Conservation (phyloP, 2,113 vertebrate genomes). For the pig (Sus scrofa) region T2T-Sscrofa CM000828.6:22948001-22948500, state of each 20-base stretch:
- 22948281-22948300: background rate
- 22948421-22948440: background rate
- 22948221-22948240: background rate
- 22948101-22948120: too few species aligned
- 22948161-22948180: background rate
- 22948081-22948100: too few species aligned
- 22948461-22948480: background rate
- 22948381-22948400: background rate
- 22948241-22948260: background rate
- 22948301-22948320: background rate
- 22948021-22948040: too few species aligned
- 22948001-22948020: too few species aligned
- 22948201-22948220: background rate
- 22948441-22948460: background rate
- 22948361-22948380: background rate
- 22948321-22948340: too few species aligned
- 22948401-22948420: rapidly evolving
- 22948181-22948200: background rate
- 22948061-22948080: too few species aligned
- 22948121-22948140: background rate
- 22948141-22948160: background rate
- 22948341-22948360: background rate
- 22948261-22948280: background rate
- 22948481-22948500: background rate
- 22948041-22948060: too few species aligned